phyloP scores from a whole-genome alignment of 2,113 vertebrate genomes.

The Nicator chloris region DNA sequence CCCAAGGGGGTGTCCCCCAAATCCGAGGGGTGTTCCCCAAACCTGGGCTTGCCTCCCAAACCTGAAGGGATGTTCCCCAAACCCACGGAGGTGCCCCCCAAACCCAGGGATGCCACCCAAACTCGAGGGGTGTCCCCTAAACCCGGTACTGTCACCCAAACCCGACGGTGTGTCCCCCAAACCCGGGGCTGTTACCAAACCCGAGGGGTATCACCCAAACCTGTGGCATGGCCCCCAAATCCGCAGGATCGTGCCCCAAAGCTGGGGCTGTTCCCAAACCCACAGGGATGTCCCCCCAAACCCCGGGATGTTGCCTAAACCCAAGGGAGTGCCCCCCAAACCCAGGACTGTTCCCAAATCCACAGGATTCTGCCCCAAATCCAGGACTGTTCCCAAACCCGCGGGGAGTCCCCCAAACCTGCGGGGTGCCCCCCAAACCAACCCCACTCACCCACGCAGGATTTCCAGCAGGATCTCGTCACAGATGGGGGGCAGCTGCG shows the following conservation, averaged over 20 bases:
- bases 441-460: slow-evolving; percentile 53
- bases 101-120: too few relatives aligned
- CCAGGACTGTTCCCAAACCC: background rate
- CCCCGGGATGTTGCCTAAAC: background rate
- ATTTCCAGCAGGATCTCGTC: slow-evolving; percentile 66
- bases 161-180: too few relatives aligned
- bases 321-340: background rate
- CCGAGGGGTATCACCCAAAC: background rate
- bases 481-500: slow-evolving; percentile 67
- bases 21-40: background rate
- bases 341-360: background rate
- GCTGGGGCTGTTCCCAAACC: background rate
- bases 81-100: too few relatives aligned
- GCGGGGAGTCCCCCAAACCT: background rate
- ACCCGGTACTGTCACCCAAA: too few relatives aligned
- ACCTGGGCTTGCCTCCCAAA: too few relatives aligned
- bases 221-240: background rate
- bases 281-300: too few relatives aligned
- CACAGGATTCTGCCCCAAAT: too few relatives aligned
- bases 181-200: background rate
- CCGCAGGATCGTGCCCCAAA: background rate
- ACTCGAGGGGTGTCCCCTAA: too few relatives aligned
- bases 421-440: too few relatives aligned
- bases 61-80: too few relatives aligned
- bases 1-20: too few relatives aligned